Evolutionary conservation across 2,797 vertebrate species (phyloP).

Genomic region (Acomys russatus): DNA sequence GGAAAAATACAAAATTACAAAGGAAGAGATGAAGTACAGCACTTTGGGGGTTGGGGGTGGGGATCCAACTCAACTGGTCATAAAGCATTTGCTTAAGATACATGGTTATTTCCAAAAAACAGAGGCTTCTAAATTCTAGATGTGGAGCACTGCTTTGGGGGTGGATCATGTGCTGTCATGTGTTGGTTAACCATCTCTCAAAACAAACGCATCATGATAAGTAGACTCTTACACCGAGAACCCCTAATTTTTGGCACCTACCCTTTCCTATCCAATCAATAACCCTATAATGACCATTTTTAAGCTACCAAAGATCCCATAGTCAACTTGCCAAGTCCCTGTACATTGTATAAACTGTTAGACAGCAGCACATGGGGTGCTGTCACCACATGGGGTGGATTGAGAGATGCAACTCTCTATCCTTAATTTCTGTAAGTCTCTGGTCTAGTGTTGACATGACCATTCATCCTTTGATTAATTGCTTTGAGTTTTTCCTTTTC

Average conservation of each 20-base stretch:
- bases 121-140: constrained; percentile 14
- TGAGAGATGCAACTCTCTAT: not conserved
- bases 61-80: not conserved
- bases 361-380: not conserved
- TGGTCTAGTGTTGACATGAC: not conserved
- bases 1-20: not conserved
- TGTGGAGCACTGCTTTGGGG: not conserved
- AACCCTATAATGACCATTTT: not conserved
- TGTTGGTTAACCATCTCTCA: not conserved
- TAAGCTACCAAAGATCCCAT: not conserved
- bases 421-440: not conserved
- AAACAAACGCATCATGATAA: not conserved
- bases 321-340: not conserved
- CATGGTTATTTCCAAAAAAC: not conserved
- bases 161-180: not conserved
- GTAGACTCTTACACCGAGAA: not conserved
- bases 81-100: not conserved
- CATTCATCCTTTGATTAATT: constrained; percentile 14
- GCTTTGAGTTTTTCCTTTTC: not conserved
- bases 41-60: not conserved
- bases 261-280: not conserved
- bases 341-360: not conserved
- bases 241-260: not conserved
- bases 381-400: not conserved
- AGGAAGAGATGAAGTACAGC: not conserved